Conservation (phyloP, 1,140 invertebrate species). For the Drosophila lowei region DNA sequence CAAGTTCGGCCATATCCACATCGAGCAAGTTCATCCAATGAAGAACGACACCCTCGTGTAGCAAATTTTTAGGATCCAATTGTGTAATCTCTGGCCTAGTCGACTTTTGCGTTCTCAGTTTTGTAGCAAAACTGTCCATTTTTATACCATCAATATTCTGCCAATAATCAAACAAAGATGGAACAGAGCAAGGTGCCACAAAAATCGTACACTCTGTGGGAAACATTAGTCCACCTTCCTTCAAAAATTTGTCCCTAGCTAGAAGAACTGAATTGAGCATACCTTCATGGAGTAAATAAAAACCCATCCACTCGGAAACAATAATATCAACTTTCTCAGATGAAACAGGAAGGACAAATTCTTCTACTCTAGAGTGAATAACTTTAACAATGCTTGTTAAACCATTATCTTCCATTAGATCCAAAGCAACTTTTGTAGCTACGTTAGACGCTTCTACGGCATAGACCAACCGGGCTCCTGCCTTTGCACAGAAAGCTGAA, state of each 20-base stretch:
- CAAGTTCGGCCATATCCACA: constrained; percentile 84
- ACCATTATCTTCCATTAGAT: constrained; percentile 91
- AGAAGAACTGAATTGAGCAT: constrained; percentile 97
- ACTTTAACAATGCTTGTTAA: constrained; percentile 85
- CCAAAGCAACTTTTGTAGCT: constrained; percentile 92
- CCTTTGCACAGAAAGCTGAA: constrained; percentile 96
- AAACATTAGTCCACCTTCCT: constrained; percentile 88
- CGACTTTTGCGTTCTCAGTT: constrained; percentile 84
- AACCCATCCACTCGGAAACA: constrained; percentile 99
- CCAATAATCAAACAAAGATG: constrained; percentile 86
- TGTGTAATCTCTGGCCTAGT: constrained; percentile 85
- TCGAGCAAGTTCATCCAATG: constrained; percentile 86
- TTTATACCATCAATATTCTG: constrained; percentile 85
- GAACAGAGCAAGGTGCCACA: constrained; percentile 88
- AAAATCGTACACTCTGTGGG: constrained; percentile 86
- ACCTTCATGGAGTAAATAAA: constrained; percentile 98
- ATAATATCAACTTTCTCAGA: constrained; percentile 96
- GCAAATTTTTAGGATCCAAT: constrained; percentile 83
- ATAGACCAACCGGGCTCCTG: constrained; percentile 95
- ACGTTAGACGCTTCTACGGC: constrained; percentile 96
- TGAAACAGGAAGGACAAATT: constrained; percentile 89
- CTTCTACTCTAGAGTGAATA: constrained; percentile 86
- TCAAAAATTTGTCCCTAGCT: constrained; percentile 96
- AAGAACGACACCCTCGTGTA: constrained; percentile 84
- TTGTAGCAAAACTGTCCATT: constrained; percentile 84